Evolutionary conservation across 2,113 vertebrate species (phyloP).

Genomic region (Acinonyx jubatus): DNA sequence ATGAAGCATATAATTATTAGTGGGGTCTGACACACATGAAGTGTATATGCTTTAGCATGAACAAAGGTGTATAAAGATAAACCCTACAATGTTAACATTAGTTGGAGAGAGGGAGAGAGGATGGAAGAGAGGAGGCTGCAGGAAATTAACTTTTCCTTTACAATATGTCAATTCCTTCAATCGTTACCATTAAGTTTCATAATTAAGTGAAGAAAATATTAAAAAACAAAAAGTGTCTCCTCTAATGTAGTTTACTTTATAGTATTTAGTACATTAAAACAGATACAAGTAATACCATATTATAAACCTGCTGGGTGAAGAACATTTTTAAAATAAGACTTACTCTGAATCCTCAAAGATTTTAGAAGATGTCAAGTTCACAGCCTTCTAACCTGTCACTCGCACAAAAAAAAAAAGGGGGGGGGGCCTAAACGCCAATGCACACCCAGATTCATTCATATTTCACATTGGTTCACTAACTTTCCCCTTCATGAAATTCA

Average conservation of each 20-base stretch:
- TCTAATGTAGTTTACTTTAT: background rate
- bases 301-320: background rate
- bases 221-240: background rate
- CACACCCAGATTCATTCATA: background rate
- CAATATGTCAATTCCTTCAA: background rate
- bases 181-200: background rate
- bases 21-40: background rate
- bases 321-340: constrained; percentile 46
- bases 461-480: constrained; percentile 55
- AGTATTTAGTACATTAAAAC: background rate
- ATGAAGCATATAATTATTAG: background rate
- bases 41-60: background rate
- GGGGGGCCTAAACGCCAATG: background rate
- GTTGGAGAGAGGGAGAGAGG: background rate
- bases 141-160: background rate
- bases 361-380: constrained; percentile 59
- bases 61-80: background rate
- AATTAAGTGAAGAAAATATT: constrained; percentile 46
- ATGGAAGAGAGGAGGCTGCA: background rate
- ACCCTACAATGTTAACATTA: background rate
- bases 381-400: constrained; percentile 57
- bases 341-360: constrained; percentile 53
- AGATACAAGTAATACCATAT: constrained; percentile 30
- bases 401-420: constrained; percentile 58
- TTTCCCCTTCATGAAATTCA: constrained; percentile 36